Evolutionary conservation across 30 jellyfish, hydroid and myxozoan genomes (phyloP), one percentile per base, ranked within the genome.

Genomic region (Turritopsis dohrnii): DNA sequence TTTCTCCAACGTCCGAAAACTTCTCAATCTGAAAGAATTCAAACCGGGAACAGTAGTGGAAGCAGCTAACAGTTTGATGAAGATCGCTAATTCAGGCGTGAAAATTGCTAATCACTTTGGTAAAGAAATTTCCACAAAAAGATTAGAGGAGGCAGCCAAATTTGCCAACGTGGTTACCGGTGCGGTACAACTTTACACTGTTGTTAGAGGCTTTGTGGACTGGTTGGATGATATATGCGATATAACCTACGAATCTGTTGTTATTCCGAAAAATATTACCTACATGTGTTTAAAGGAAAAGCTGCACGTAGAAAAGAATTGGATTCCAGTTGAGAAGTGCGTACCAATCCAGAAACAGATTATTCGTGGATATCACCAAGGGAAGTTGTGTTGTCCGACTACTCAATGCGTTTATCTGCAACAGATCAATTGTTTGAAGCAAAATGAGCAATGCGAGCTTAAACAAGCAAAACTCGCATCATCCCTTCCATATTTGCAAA

Each of bases 141-240:
- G 89, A 7, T 53, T 93, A 28, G 80, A 88, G 29, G 60, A 31
- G 4, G 66, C 81, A 0, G 86, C 87, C 18, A 53, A 66, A 53
- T 28, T 8, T 7, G 75, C 86, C 16, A 75, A 72, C 53, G 74
- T 74, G 0, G 96, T 81, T 13, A 28, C 84, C 41, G 81, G 91
- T 17, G 96, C 86, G 9, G 84, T 84, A 69, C 94, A 93, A 73
- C 82, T 93, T 22, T 95, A 80, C 72, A 82, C 84, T 79, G 98
- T 96, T 18, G 85, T 93, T 21, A 69, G 28, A 31, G 96, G 88
- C 66, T 88, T 93, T 74, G 72, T 93, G 3, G 82, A 83, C 29
- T 93, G 98, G 98, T 82, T 82, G 80, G 81, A 88, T 28, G 98
- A 88, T 31, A 95, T 79, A 19, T 93, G 98, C 52, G 98, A 93